A percentile compares a stretch with the other conserved stretches of the same genome.
These are phyloP conservation scores for Colletes latitarsis DNA, from an alignment of 1,140 invertebrate genomes.

Conservation along the genomic window DNA sequence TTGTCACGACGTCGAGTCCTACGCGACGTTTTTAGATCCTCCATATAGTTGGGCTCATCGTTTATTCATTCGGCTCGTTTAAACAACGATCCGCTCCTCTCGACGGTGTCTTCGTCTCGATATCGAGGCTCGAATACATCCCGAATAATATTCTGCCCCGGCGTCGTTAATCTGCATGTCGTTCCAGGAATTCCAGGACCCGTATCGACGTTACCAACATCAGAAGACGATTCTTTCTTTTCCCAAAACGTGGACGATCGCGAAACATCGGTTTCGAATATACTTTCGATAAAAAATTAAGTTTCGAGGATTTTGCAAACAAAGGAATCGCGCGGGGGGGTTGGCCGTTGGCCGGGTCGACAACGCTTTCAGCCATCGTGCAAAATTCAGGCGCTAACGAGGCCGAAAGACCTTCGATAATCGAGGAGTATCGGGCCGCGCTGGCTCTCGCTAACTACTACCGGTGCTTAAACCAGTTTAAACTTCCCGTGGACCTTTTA, in stretches of 20 bases:
- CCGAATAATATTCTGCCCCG: too few species aligned
- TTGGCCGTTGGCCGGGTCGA: not conserved
- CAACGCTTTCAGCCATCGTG: constrained; percentile 28
- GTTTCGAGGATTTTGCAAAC: not conserved
- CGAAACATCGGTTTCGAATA: too few species aligned
- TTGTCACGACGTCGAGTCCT: constrained; percentile 39
- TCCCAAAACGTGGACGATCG: too few species aligned
- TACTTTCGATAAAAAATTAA: too few species aligned
- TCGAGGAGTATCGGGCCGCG: constrained; percentile 34
- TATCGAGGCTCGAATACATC: not conserved
- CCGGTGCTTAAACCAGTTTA: constrained; percentile 40
- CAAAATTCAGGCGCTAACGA: constrained; percentile 38
- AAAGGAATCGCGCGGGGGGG: not conserved
- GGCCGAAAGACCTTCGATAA: constrained; percentile 35
- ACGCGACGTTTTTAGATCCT: constrained; percentile 31
- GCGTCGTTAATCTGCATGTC: too few species aligned
- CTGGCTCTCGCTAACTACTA: constrained; percentile 17
- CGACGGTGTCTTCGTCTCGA: constrained; percentile 9
- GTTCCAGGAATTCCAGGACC: too few species aligned
- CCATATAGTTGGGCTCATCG: constrained; percentile 37
- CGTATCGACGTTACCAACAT: too few species aligned
- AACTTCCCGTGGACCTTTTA: constrained; percentile 18
- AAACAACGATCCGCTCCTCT: constrained; percentile 23
- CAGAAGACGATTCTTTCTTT: too few species aligned
- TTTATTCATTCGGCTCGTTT: constrained; percentile 16